Percentiles rank a stretch among this genome's conserved stretches.
phyloP scores from a whole-genome alignment of 2,888 invertebrate genomes.

The Callimorpha dominula region DNA sequence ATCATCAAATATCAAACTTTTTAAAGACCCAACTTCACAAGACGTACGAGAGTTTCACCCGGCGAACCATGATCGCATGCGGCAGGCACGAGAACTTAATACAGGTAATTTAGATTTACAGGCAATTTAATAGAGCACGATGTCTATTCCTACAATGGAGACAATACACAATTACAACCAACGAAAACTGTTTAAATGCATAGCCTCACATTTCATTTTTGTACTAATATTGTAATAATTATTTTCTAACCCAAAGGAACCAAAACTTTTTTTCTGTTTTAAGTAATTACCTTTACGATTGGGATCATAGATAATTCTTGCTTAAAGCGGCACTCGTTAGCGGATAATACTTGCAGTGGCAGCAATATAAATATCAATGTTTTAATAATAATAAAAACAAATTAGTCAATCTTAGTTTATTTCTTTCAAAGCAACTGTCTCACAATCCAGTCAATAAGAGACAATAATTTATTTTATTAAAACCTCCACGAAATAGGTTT shows the following conservation, averaged over 20 bases:
- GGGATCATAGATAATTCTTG: background rate
- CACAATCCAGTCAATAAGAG: no score
- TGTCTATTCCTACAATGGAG: background rate
- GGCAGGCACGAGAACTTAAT: conserved; percentile 81
- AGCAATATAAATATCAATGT: no score
- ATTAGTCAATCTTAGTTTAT: no score
- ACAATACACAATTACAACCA: background rate
- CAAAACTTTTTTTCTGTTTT: background rate
- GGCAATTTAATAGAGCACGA: background rate
- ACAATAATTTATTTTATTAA: no score
- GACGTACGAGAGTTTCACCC: conserved; percentile 89
- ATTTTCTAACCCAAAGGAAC: background rate
- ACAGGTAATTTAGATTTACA: conserved; percentile 59
- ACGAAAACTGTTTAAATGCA: background rate
- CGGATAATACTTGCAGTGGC: no score
- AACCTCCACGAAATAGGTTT: no score
- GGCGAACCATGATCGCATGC: conserved; percentile 88
- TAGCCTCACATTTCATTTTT: background rate
- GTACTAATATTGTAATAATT: background rate
- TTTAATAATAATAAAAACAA: no score
- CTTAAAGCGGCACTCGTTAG: background rate
- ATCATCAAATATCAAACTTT: conserved; percentile 93
- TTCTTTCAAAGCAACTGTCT: no score
- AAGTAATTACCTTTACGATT: background rate
- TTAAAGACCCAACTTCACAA: conserved; percentile 90